Evolutionary conservation across 1,140 invertebrate genomes (phyloP).

Genomic region (Heliconius hermathena): DNA sequence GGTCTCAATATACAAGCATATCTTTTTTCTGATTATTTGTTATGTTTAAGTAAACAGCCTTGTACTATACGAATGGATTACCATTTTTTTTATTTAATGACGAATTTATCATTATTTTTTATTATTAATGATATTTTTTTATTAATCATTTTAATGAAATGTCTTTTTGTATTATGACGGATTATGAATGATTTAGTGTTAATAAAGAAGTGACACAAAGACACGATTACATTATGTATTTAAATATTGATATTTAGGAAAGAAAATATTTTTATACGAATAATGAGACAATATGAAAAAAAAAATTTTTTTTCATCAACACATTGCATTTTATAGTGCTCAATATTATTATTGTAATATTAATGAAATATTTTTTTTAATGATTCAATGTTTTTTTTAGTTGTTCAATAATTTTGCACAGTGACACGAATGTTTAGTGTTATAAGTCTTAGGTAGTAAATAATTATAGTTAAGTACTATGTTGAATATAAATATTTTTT

Average conservation of each 20-base stretch:
- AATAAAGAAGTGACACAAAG: background rate
- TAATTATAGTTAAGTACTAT: constrained; percentile 1
- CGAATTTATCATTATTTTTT: background rate
- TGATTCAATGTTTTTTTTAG: background rate
- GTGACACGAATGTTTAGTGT: background rate
- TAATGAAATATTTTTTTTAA: background rate
- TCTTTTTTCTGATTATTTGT: background rate
- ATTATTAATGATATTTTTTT: background rate
- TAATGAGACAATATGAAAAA: background rate
- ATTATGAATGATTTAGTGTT: background rate
- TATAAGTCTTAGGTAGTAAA: background rate
- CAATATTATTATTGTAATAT: background rate
- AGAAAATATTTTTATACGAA: background rate
- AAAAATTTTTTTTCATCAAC: background rate
- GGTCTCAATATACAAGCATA: background rate
- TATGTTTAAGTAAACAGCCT: background rate
- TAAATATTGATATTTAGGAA: background rate
- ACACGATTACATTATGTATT: background rate
- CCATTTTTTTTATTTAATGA: background rate
- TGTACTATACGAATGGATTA: background rate
- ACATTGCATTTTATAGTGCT: background rate
- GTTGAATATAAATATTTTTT: constrained; percentile 13
- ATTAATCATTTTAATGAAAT: background rate
- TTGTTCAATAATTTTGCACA: background rate
- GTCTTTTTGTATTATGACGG: background rate